Evolutionary conservation across 2,888 invertebrate genomes (phyloP).

Genomic region (Ceraclea dissimilis): DNA sequence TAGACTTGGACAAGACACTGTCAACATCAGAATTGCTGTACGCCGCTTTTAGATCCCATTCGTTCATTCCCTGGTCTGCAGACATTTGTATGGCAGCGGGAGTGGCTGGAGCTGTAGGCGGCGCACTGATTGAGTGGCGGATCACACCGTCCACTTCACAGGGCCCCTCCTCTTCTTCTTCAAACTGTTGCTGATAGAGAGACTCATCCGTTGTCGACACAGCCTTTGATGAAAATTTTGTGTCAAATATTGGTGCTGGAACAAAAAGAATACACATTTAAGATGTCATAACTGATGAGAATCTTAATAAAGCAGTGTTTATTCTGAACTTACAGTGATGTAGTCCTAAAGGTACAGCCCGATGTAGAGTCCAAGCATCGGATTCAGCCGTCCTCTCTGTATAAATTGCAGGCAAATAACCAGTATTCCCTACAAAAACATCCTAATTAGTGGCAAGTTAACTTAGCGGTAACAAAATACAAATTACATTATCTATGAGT

Average conservation of each 20-base stretch:
- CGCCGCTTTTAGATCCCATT: constrained; percentile 25
- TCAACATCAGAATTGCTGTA: constrained; percentile 18
- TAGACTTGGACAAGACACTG: constrained; percentile 21
- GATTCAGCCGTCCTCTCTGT: constrained; percentile 80
- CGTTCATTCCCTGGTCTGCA: constrained; percentile 20
- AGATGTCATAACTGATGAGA: neutral
- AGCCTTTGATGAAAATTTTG: constrained; percentile 18
- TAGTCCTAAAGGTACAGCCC: constrained; percentile 50
- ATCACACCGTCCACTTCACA: constrained; percentile 1
- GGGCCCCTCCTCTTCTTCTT: constrained; percentile 3
- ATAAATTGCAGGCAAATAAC: constrained; percentile 74
- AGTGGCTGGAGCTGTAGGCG: constrained; percentile 7
- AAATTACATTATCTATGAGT: constrained; percentile 9
- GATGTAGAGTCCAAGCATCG: constrained; percentile 86
- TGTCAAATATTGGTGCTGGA: constrained; percentile 18
- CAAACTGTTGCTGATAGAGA: constrained; percentile 14
- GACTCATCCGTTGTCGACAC: constrained; percentile 18
- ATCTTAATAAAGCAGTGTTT: too few relatives aligned
- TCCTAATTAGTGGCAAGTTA: too few relatives aligned
- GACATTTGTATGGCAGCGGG: constrained; percentile 10
- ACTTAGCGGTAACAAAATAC: too few relatives aligned
- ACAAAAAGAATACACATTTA: neutral
- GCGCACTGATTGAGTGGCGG: constrained; percentile 4
- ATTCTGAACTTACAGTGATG: constrained; percentile 16
- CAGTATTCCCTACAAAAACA: constrained; percentile 52